phyloP scores from a whole-genome alignment of 2,113 vertebrate species.

The Pontoporia blainvillei region DNA sequence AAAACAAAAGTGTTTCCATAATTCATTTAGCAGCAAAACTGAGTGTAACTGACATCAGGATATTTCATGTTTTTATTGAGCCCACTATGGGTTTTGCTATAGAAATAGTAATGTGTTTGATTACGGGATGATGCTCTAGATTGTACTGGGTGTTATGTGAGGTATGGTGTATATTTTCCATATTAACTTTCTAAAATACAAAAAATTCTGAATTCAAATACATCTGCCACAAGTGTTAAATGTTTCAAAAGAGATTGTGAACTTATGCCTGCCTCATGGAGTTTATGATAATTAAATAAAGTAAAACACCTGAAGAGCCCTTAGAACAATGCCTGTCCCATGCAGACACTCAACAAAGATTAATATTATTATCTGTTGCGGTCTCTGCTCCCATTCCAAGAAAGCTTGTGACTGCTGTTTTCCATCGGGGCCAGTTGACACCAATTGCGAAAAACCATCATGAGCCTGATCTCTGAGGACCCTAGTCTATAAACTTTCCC shows the following conservation, averaged over 20 bases:
- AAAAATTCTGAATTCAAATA: neutral
- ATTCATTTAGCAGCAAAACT: neutral
- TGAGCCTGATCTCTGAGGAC: neutral
- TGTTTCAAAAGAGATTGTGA: neutral
- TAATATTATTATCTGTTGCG: neutral
- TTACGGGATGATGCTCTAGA: neutral
- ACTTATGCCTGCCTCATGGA: neutral
- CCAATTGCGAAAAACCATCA: neutral
- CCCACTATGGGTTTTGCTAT: neutral
- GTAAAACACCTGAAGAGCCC: neutral
- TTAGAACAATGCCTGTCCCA: neutral
- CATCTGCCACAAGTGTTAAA: neutral
- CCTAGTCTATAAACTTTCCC: neutral
- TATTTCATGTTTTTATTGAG: neutral
- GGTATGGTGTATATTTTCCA: neutral
- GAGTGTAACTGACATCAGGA: neutral
- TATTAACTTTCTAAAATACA: neutral
- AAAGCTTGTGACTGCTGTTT: neutral
- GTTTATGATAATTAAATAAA: neutral
- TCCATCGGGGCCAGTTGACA: neutral
- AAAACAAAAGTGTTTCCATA: constrained; percentile 6
- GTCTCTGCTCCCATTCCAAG: neutral
- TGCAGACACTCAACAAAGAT: neutral
- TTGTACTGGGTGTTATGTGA: neutral
- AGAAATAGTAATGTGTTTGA: neutral